Evolutionary conservation across 2,113 vertebrate genomes (phyloP).

Genomic region (Xenopus laevis): DNA sequence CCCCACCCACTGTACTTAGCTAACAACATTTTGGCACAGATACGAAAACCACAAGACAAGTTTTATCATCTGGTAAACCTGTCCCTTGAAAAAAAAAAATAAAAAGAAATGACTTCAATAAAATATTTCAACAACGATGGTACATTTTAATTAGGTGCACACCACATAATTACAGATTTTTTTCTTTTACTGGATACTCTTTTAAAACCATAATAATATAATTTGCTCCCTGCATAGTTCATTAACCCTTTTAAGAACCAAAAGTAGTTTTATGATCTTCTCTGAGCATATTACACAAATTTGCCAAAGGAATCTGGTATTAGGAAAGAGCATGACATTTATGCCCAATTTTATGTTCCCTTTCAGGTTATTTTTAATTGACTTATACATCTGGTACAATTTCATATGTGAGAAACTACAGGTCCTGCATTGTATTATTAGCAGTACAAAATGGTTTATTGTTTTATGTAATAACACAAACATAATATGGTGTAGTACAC

Average conservation of each 20-base stretch:
- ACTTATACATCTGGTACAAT: too few relatives aligned
- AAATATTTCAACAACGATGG: conserved; percentile 74
- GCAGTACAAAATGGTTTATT: too few relatives aligned
- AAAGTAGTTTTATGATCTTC: too few relatives aligned
- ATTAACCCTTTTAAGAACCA: background rate
- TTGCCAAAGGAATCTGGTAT: too few relatives aligned
- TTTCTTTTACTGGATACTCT: conserved; percentile 53
- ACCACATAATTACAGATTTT: conserved; percentile 67
- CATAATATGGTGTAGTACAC: too few relatives aligned
- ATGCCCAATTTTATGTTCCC: too few relatives aligned
- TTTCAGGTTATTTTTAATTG: too few relatives aligned
- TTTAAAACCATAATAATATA: conserved; percentile 47
- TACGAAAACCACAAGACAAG: conserved; percentile 75
- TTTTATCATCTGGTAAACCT: conserved; percentile 78
- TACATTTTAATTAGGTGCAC: conserved; percentile 67
- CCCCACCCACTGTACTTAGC: conserved; percentile 62
- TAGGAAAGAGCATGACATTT: too few relatives aligned
- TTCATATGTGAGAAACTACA: too few relatives aligned
- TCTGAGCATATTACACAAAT: too few relatives aligned
- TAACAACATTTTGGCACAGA: conserved; percentile 68
- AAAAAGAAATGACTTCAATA: conserved; percentile 71
- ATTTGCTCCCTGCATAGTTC: conserved; percentile 4
- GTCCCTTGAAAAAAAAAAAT: conserved; percentile 57
- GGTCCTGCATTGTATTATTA: too few relatives aligned
- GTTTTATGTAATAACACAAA: too few relatives aligned